Conservation (phyloP, 1,140 invertebrate species). For the Battus philenor region DNA sequence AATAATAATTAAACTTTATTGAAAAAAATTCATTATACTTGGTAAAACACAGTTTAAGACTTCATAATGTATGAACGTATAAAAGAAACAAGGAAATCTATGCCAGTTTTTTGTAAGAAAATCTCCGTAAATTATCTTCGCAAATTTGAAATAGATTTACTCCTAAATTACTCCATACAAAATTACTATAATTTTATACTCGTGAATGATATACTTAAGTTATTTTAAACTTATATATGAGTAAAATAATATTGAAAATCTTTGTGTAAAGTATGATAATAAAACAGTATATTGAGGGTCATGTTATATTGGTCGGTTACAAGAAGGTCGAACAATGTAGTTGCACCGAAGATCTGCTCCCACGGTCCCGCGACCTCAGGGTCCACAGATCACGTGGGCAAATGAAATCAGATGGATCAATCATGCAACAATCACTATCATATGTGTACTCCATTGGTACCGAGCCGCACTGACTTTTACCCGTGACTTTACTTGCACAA, state of each 20-base stretch:
- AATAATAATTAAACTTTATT: too few relatives aligned
- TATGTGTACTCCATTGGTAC: slow-evolving; percentile 20
- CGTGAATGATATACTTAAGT: slow-evolving; percentile 1
- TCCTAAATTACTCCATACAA: too few relatives aligned
- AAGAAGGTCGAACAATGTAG: slow-evolving; percentile 24
- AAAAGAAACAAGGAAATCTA: too few relatives aligned
- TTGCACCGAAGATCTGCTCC: slow-evolving; percentile 27
- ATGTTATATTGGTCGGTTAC: slow-evolving; percentile 14
- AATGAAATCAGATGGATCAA: slow-evolving; percentile 62
- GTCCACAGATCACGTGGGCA: slow-evolving; percentile 41
- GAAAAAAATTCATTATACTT: too few relatives aligned
- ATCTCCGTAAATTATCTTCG: too few relatives aligned
- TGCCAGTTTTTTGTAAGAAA: too few relatives aligned
- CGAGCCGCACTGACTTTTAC: slow-evolving; percentile 4
- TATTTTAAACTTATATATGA: slow-evolving; percentile 1
- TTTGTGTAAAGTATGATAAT: too few relatives aligned
- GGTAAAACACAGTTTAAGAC: too few relatives aligned
- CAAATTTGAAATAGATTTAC: too few relatives aligned
- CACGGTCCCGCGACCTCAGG: slow-evolving; percentile 42
- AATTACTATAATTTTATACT: too few relatives aligned
- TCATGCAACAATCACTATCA: slow-evolving; percentile 39
- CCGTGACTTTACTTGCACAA: slow-evolving; percentile 6
- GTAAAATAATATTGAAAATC: slow-evolving; percentile 5
- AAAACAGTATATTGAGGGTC: slow-evolving; percentile 12
- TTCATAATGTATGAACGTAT: too few relatives aligned